phyloP scores from a whole-genome alignment of 2,113 vertebrate species.

The Noctilio leporinus region DNA sequence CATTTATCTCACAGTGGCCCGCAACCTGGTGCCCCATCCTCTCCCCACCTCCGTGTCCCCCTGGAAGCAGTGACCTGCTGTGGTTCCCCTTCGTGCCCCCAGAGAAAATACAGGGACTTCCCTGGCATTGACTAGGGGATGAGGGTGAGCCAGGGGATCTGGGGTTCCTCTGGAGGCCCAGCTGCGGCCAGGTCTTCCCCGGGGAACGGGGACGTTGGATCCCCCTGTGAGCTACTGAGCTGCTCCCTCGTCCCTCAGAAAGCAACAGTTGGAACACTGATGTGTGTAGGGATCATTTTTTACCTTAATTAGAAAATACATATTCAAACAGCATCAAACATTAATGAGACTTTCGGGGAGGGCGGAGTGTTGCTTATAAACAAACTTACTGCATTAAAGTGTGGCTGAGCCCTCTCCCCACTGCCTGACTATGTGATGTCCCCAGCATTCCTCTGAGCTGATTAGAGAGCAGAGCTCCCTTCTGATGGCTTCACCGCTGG shows the following conservation, averaged over 20 bases:
- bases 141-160: background rate
- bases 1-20: background rate
- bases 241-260: constrained; percentile 14
- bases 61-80: background rate
- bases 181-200: background rate
- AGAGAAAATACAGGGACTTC: background rate
- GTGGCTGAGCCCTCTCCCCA: background rate
- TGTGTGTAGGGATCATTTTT: constrained; percentile 4
- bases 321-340: constrained; percentile 16
- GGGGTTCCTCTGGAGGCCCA: background rate
- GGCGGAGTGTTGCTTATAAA: background rate
- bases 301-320: constrained; percentile 47
- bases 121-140: rapidly evolving
- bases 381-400: constrained; percentile 30
- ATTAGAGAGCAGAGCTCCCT: background rate
- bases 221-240: background rate
- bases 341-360: background rate
- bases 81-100: background rate
- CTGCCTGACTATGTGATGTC: background rate
- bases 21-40: background rate
- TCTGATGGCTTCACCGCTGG: background rate
- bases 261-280: background rate
- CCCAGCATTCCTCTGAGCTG: rapidly evolving
- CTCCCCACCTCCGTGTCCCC: background rate
- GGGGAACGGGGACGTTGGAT: background rate